Evolutionary conservation across 1,140 invertebrate species (phyloP).

Genomic region (Pollicipes pollicipes): DNA sequence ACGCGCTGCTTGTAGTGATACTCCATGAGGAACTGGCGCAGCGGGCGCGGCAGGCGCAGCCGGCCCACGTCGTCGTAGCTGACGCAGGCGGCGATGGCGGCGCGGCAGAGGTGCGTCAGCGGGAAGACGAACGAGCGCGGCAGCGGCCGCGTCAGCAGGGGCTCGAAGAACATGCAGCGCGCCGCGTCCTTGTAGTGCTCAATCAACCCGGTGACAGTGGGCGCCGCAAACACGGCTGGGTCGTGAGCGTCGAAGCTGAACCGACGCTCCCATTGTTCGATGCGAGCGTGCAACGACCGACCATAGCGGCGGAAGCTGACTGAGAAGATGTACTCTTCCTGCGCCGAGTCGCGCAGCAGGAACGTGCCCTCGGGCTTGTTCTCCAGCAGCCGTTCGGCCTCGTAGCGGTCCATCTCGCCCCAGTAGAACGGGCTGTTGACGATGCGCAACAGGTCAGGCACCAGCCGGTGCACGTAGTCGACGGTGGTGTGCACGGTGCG

Average conservation of each 20-base stretch:
- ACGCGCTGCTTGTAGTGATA: slow-evolving; percentile 94
- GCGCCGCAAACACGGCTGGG: slow-evolving; percentile 76
- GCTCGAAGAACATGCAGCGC: slow-evolving; percentile 97
- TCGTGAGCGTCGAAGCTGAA: slow-evolving; percentile 95
- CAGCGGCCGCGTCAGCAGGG: slow-evolving; percentile 82
- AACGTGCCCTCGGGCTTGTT: slow-evolving; percentile 91
- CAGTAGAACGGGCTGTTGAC: slow-evolving; percentile 83
- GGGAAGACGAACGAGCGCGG: slow-evolving; percentile 71
- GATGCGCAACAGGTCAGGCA: slow-evolving; percentile 65
- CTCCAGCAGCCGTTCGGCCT: slow-evolving; percentile 81
- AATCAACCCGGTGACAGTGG: slow-evolving; percentile 71
- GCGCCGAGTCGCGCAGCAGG: slow-evolving; percentile 81
- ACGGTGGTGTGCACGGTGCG: slow-evolving; percentile 49
- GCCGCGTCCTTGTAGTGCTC: slow-evolving; percentile 94
- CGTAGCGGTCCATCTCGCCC: slow-evolving; percentile 58
- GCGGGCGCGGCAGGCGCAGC: slow-evolving; percentile 61
- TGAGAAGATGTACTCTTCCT: slow-evolving; percentile 94
- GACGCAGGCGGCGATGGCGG: slow-evolving; percentile 61
- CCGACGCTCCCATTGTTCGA: slow-evolving; percentile 91
- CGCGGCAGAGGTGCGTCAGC: slow-evolving; percentile 75
- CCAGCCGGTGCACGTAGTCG: slow-evolving; percentile 88
- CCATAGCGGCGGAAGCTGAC: slow-evolving; percentile 92
- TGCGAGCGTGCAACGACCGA: slow-evolving; percentile 82
- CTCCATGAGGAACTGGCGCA: slow-evolving; percentile 83
- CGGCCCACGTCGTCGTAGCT: slow-evolving; percentile 50